A percentile compares a stretch with the other conserved stretches of the same genome.
These are phyloP conservation scores for Muschampia plurimacula DNA, from an alignment of 2,888 invertebrate genomes.

Conservation along the genomic window DNA sequence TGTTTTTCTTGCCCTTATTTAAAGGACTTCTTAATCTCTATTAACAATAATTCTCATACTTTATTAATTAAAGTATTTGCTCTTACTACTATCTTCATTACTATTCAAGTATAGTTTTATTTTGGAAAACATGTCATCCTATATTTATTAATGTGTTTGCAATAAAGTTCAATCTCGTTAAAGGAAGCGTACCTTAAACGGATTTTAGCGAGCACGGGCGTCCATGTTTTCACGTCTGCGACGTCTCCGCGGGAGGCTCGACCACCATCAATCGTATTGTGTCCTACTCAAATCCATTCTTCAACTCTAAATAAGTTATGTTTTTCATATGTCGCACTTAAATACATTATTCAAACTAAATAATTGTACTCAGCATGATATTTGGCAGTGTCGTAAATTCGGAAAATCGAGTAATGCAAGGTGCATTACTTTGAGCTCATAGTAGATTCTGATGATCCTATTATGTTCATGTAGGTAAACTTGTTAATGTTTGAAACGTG, in stretches of 20 bases:
- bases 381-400: conserved; percentile 42
- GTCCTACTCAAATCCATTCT: conserved; percentile 41
- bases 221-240: conserved; percentile 73
- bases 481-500: conserved; percentile 17
- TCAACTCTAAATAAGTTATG: conserved; percentile 30
- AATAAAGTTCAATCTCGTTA: conserved; percentile 34
- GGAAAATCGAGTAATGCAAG: conserved; percentile 9
- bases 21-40: no score
- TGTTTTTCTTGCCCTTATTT: no score
- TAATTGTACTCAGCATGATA: conserved; percentile 46
- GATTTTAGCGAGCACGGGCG: conserved; percentile 65
- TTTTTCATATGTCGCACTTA: conserved; percentile 17
- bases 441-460: conserved; percentile 17
- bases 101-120: no score
- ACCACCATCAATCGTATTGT: conserved; percentile 63
- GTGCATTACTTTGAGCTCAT: background rate
- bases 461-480: conserved; percentile 28
- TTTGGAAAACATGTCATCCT: no score
- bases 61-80: no score
- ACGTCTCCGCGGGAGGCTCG: conserved; percentile 67
- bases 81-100: no score
- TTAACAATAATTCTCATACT: no score
- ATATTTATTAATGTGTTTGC: background rate
- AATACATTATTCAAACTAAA: conserved; percentile 43
- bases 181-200: conserved; percentile 57